Conservation (phyloP, 2,797 vertebrate genomes). For the Antennarius maculatus region DNA sequence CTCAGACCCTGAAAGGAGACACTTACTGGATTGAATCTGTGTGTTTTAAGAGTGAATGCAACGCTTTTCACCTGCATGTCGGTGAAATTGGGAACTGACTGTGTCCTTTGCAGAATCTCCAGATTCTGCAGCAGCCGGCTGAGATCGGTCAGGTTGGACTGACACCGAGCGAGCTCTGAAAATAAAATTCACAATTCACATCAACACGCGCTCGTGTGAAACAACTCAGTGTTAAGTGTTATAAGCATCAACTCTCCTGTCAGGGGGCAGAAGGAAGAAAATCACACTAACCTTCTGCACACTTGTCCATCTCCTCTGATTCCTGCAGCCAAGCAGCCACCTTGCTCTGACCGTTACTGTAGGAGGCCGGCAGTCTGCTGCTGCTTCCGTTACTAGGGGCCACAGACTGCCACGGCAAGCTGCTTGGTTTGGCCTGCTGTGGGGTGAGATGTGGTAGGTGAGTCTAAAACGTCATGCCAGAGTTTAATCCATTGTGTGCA, state of each 20-base stretch:
- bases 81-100: slow-evolving; percentile 97
- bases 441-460: slow-evolving; percentile 1
- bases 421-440: slow-evolving; percentile 86
- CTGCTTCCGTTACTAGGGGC: slow-evolving; percentile 84
- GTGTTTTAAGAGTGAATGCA: background rate
- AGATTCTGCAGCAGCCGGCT: slow-evolving; percentile 95
- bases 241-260: slow-evolving; percentile 20
- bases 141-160: slow-evolving; percentile 95
- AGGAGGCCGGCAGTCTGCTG: slow-evolving; percentile 91
- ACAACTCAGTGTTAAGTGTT: slow-evolving; percentile 23
- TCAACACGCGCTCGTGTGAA: slow-evolving; percentile 14
- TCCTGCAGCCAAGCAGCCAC: slow-evolving; percentile 97
- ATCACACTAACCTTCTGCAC: slow-evolving; percentile 90
- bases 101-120: slow-evolving; percentile 98
- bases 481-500: no score
- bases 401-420: slow-evolving; percentile 87
- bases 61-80: slow-evolving; percentile 94
- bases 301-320: slow-evolving; percentile 99
- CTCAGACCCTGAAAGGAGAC: slow-evolving; percentile 10
- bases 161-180: slow-evolving; percentile 95
- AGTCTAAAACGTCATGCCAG: background rate
- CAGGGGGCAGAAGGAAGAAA: background rate
- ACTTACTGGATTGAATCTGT: background rate
- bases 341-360: slow-evolving; percentile 95
- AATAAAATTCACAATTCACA: slow-evolving; percentile 52